Percentiles rank a stretch among this genome's conserved stretches.
Evolutionary conservation across 2,888 invertebrate species (phyloP).

Genomic region (Syritta pipiens): DNA sequence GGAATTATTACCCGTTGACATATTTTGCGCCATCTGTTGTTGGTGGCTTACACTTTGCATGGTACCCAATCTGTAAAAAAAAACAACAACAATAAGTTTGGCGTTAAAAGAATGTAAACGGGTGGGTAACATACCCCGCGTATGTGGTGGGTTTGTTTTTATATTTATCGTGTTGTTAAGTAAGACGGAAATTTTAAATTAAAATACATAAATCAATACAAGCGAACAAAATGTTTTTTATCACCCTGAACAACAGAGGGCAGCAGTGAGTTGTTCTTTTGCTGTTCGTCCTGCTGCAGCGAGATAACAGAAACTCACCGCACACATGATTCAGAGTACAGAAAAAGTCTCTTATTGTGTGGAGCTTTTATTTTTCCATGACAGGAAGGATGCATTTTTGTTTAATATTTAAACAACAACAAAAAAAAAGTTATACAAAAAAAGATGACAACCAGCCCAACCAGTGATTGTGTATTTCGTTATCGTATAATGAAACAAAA

Average conservation of each 20-base stretch:
- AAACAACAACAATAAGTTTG: constrained; percentile 35
- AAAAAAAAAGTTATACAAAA: constrained; percentile 14
- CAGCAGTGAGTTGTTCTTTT: neutral
- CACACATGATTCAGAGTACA: neutral
- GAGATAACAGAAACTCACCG: constrained; percentile 45
- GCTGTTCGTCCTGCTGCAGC: neutral
- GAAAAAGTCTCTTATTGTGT: constrained; percentile 23
- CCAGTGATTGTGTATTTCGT: constrained; percentile 2
- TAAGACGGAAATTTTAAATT: constrained; percentile 79
- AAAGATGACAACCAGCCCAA: too few relatives aligned
- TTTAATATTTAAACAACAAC: constrained; percentile 27
- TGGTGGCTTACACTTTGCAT: constrained; percentile 76
- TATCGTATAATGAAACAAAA: too few relatives aligned
- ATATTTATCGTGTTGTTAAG: constrained; percentile 74
- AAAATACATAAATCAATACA: constrained; percentile 79
- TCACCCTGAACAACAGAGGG: constrained; percentile 32
- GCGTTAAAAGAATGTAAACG: constrained; percentile 68
- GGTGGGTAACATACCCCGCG: too few relatives aligned
- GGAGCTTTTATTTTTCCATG: neutral
- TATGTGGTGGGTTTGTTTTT: constrained; percentile 63
- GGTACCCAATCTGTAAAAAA: constrained; percentile 77
- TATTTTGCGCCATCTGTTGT: constrained; percentile 80
- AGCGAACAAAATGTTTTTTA: constrained; percentile 59
- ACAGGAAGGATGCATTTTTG: constrained; percentile 52
- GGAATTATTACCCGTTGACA: constrained; percentile 84